Evolutionary conservation across 2,113 vertebrate species (phyloP).

Genomic region (Heptranchias perlo): DNA sequence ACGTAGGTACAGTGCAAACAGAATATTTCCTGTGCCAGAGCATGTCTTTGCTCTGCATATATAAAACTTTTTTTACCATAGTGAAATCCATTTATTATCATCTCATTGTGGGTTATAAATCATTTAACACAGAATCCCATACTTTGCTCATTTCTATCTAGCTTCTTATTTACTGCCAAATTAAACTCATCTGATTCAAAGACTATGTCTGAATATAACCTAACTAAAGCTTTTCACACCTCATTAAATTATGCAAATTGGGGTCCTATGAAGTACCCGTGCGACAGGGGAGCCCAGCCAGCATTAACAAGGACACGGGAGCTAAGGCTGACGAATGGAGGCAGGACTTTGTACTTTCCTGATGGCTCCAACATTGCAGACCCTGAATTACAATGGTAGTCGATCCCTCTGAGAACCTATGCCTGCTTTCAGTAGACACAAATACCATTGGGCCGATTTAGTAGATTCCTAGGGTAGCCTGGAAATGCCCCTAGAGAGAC

Average conservation of each 20-base stretch:
- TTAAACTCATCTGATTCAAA: neutral
- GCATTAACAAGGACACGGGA: neutral
- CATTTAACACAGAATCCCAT: neutral
- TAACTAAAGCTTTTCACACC: neutral
- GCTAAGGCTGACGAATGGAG: too few relatives aligned
- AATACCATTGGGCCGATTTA: neutral
- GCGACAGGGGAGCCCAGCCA: neutral
- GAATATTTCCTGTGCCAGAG: neutral
- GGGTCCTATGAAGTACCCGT: neutral
- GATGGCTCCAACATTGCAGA: neutral
- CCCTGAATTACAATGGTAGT: neutral
- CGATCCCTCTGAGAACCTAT: neutral
- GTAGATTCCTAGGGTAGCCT: neutral
- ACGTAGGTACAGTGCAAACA: neutral
- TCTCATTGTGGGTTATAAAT: neutral
- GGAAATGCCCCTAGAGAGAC: neutral
- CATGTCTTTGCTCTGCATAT: neutral
- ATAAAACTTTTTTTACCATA: neutral
- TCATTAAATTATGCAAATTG: neutral
- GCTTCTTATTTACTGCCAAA: neutral
- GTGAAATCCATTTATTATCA: neutral
- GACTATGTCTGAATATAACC: neutral
- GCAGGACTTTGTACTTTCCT: neutral
- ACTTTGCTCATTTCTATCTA: neutral
- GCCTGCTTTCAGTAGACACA: neutral